Evolutionary conservation across 2,113 vertebrate genomes (phyloP).

Genomic region (Sialia sialis): DNA sequence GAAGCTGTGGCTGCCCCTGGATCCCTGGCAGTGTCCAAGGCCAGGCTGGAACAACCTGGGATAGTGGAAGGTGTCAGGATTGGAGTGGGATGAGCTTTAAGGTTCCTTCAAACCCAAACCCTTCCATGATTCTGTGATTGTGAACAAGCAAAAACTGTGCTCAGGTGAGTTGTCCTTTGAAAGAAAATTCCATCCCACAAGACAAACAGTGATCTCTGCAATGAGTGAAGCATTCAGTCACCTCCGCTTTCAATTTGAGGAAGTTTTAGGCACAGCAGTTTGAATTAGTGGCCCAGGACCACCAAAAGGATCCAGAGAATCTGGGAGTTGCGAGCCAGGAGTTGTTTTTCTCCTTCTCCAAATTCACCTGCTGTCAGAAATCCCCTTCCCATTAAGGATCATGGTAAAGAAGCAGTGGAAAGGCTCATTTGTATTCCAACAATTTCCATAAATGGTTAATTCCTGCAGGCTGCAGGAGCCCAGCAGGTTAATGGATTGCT

Average conservation of each 20-base stretch:
- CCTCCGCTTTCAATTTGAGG: background rate
- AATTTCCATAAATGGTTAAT: background rate
- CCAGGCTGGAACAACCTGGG: background rate
- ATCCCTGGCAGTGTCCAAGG: background rate
- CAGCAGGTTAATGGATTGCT: constrained; percentile 31
- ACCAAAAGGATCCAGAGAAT: background rate
- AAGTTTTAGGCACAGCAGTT: background rate
- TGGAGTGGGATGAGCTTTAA: background rate
- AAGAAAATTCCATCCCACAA: background rate
- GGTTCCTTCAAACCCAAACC: background rate
- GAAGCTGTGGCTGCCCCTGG: background rate
- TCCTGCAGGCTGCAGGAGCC: background rate
- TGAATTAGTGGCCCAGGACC: background rate
- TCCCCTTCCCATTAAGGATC: background rate
- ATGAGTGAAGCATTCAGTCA: background rate
- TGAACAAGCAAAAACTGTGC: background rate
- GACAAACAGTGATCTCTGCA: background rate
- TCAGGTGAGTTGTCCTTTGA: background rate
- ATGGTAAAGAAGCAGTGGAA: background rate
- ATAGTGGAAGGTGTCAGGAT: background rate
- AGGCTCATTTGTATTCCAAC: background rate
- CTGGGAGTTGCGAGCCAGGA: background rate
- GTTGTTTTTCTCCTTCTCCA: background rate
- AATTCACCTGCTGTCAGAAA: background rate
- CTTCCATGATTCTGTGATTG: too few species aligned